Percentiles rank a stretch among this genome's conserved stretches.
phyloP scores from a whole-genome alignment of 2,888 invertebrate species.

The Ennomos quercinarius region DNA sequence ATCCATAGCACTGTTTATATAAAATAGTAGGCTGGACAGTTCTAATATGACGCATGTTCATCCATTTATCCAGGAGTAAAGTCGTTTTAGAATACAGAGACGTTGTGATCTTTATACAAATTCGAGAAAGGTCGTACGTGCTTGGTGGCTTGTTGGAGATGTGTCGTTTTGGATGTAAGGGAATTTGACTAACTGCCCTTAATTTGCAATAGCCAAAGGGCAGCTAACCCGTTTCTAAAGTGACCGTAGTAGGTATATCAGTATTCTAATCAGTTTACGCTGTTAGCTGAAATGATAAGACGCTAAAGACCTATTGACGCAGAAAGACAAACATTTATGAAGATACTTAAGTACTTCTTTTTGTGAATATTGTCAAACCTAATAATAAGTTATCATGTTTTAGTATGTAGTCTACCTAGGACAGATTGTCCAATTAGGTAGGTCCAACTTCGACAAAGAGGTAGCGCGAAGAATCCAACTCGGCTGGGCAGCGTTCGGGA shows the following conservation, averaged over 20 bases:
- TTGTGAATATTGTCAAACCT: too few species aligned
- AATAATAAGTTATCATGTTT: too few species aligned
- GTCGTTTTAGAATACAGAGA: slow-evolving; percentile 12
- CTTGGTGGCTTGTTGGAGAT: not conserved
- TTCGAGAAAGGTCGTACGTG: slow-evolving; percentile 11
- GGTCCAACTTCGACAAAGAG: too few species aligned
- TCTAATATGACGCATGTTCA: slow-evolving; percentile 23
- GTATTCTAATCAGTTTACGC: slow-evolving; percentile 41
- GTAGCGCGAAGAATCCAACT: too few species aligned
- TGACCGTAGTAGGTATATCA: slow-evolving; percentile 43
- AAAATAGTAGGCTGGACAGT: slow-evolving; percentile 21
- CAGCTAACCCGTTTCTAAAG: slow-evolving; percentile 20
- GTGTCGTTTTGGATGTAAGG: slow-evolving; percentile 3
- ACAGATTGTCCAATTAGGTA: too few species aligned
- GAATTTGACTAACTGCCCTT: slow-evolving; percentile 11
- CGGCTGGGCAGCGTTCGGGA: too few species aligned
- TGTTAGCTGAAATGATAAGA: slow-evolving; percentile 12
- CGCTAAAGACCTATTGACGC: slow-evolving; percentile 10
- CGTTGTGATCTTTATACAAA: not conserved
- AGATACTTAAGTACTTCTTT: too few species aligned
- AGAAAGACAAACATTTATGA: not conserved
- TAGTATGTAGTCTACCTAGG: too few species aligned
- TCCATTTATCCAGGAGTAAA: slow-evolving; percentile 4
- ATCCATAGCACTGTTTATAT: slow-evolving; percentile 20
- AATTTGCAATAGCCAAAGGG: slow-evolving; percentile 33